Evolutionary conservation across 64 coral and sea anemone genomes (phyloP).

Genomic region (Pocillopora verrucosa): DNA sequence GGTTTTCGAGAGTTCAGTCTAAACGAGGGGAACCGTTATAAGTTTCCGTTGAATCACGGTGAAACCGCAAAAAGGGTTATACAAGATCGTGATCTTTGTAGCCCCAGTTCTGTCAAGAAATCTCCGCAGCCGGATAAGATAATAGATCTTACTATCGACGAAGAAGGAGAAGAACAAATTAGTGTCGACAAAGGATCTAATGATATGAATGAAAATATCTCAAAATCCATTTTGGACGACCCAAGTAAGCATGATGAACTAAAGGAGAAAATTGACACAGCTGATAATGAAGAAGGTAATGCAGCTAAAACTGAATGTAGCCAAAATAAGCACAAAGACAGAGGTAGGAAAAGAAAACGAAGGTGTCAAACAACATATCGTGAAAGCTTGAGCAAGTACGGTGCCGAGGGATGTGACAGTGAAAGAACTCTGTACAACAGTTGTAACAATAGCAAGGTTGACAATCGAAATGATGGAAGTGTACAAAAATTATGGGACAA

Average conservation of each 20-base stretch:
- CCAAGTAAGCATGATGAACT: background rate
- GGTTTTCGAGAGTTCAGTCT: background rate
- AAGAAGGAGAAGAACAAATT: background rate
- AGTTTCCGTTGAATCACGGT: background rate
- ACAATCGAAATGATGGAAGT: background rate
- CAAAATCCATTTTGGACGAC: background rate
- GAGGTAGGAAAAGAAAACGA: background rate
- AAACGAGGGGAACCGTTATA: background rate
- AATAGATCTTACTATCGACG: conserved; percentile 24
- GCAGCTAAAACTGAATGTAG: background rate
- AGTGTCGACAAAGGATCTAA: background rate
- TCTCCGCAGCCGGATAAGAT: background rate
- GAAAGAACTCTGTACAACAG: background rate
- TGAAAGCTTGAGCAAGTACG: background rate
- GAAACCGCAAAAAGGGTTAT: background rate
- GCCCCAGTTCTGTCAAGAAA: background rate
- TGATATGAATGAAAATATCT: background rate
- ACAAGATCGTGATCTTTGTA: background rate
- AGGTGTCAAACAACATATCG: background rate
- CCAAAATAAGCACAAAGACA: background rate
- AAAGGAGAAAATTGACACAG: background rate
- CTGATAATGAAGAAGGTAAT: background rate
- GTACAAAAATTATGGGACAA: background rate
- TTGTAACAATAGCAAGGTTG: background rate
- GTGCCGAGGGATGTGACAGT: background rate